Evolutionary conservation across 2,888 invertebrate genomes (phyloP).

Genomic region (Ctena decussata): DNA sequence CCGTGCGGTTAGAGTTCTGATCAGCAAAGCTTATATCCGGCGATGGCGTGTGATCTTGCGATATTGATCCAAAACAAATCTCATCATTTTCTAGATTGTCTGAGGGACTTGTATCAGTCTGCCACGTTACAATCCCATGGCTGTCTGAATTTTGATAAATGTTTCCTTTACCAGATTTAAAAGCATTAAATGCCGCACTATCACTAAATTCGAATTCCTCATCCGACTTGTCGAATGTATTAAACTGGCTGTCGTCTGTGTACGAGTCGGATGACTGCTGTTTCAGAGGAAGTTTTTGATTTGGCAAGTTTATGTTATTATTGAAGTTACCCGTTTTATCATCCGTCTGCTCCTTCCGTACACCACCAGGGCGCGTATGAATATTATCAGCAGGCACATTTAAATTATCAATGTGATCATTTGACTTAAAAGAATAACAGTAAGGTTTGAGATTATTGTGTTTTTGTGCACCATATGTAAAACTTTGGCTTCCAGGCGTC

Average conservation of each 20-base stretch:
- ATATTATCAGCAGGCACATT: slow-evolving; percentile 53
- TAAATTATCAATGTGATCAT: slow-evolving; percentile 49
- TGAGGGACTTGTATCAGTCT: slow-evolving; percentile 81
- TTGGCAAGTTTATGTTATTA: slow-evolving; percentile 47
- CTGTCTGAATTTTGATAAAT: slow-evolving; percentile 71
- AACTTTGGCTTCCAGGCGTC: slow-evolving; percentile 43
- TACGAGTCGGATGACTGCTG: slow-evolving; percentile 61
- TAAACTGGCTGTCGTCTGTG: slow-evolving; percentile 70
- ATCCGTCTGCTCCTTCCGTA: slow-evolving; percentile 32
- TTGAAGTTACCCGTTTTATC: slow-evolving; percentile 59
- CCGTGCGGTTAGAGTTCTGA: neutral
- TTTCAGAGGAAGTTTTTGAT: slow-evolving; percentile 47
- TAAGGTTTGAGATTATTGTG: slow-evolving; percentile 21
- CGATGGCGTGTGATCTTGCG: slow-evolving; percentile 74
- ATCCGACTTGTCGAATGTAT: slow-evolving; percentile 73
- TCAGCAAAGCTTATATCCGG: slow-evolving; percentile 53
- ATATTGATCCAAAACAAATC: slow-evolving; percentile 71
- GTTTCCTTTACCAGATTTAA: slow-evolving; percentile 70
- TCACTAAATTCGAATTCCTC: slow-evolving; percentile 79
- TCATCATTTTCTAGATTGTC: slow-evolving; percentile 79
- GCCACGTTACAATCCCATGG: slow-evolving; percentile 69
- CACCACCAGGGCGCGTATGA: slow-evolving; percentile 10
- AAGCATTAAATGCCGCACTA: slow-evolving; percentile 70
- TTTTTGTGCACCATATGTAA: slow-evolving; percentile 35
- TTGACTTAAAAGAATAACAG: slow-evolving; percentile 33